phyloP scores from a whole-genome alignment of 2,888 invertebrate genomes.

The Chrysolina haemoptera region DNA sequence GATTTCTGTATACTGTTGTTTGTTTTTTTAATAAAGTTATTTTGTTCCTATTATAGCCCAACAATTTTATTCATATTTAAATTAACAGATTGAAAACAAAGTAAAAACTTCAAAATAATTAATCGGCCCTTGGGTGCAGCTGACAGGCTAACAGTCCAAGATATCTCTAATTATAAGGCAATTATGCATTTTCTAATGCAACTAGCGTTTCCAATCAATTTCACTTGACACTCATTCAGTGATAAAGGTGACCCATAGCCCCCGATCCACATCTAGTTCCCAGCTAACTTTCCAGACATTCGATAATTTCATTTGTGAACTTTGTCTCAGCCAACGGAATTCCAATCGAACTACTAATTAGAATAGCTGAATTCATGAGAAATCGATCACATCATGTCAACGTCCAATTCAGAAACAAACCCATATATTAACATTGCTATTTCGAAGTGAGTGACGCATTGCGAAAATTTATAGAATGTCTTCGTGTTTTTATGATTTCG shows the following conservation, averaged over 20 bases:
- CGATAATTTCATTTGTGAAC: background rate
- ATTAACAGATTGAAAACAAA: no score
- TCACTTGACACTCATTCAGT: no score
- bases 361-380: background rate
- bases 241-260: background rate
- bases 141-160: no score
- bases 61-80: no score
- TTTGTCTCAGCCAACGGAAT: background rate
- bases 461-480: slow-evolving; percentile 3
- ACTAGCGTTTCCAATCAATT: no score
- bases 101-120: no score
- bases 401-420: slow-evolving; percentile 14
- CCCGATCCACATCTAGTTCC: background rate
- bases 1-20: no score
- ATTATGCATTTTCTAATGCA: no score
- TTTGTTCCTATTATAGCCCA: no score
- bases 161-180: no score
- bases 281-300: slow-evolving; percentile 5
- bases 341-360: slow-evolving; percentile 7
- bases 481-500: background rate
- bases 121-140: no score
- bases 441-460: slow-evolving; percentile 9
- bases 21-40: no score
- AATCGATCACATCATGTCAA: slow-evolving; percentile 9
- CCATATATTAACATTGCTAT: slow-evolving; percentile 10